A percentile compares a stretch with the other conserved stretches of the same genome.
phyloP scores from a whole-genome alignment of 2,113 vertebrate genomes.

The Crotalus tigris region DNA sequence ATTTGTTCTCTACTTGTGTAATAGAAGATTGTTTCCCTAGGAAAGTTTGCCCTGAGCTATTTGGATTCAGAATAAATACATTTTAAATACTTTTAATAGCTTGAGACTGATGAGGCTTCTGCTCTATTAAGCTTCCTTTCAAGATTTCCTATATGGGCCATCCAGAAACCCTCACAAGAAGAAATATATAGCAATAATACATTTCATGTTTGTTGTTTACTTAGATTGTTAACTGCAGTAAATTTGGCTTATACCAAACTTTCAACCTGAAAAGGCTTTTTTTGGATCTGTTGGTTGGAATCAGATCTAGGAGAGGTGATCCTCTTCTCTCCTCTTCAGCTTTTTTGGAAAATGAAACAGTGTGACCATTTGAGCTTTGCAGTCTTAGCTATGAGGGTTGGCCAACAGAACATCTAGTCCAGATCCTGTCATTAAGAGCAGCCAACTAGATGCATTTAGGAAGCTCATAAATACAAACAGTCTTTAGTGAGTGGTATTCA shows the following conservation, averaged over 20 bases:
- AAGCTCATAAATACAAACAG: neutral
- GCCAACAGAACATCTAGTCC: neutral
- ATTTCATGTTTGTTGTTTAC: neutral
- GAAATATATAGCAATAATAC: neutral
- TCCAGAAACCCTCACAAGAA: neutral
- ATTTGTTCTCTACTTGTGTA: neutral
- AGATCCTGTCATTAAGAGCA: neutral
- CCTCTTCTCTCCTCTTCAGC: neutral
- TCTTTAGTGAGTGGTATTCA: neutral
- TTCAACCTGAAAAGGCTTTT: neutral
- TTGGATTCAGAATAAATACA: neutral
- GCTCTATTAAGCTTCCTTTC: neutral
- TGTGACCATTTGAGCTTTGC: neutral
- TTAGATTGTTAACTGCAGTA: neutral
- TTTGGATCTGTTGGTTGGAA: neutral
- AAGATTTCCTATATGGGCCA: neutral
- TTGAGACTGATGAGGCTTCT: neutral
- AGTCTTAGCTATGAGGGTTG: neutral
- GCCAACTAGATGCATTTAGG: neutral
- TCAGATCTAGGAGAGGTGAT: neutral
- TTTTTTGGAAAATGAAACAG: neutral
- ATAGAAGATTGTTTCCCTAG: neutral
- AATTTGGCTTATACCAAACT: neutral
- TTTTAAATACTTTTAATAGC: neutral
- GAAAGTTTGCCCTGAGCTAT: neutral